Conservation (phyloP, 1,140 invertebrate genomes). For the Anadara kagoshimensis region DNA sequence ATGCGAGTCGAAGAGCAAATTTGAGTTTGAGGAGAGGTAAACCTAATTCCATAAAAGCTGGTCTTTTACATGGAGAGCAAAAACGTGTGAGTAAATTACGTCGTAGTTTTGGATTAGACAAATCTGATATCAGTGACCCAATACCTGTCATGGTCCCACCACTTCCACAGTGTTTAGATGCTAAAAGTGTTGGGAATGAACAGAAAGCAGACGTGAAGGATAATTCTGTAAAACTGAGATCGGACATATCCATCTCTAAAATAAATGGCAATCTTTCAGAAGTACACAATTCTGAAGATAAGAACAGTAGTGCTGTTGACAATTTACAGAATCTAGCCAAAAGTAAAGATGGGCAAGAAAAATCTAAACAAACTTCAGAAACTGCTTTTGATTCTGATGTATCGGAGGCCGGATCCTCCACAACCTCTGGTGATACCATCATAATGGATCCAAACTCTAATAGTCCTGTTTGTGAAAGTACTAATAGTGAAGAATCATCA, state of each 20-base stretch:
- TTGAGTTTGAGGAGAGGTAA: conserved; percentile 55
- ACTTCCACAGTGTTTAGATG: conserved; percentile 19
- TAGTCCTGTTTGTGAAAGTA: background rate
- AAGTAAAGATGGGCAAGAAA: background rate
- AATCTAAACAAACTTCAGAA: background rate
- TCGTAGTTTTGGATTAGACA: conserved; percentile 57
- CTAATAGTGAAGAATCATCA: background rate
- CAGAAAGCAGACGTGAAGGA: background rate
- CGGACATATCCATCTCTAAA: background rate
- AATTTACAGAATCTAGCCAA: background rate
- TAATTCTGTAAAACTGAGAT: background rate
- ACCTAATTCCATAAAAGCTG: conserved; percentile 64
- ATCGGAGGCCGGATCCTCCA: background rate
- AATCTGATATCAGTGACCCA: conserved; percentile 53
- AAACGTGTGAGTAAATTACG: conserved; percentile 49
- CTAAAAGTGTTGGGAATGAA: background rate
- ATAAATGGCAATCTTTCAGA: conserved; percentile 14
- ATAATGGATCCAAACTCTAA: background rate
- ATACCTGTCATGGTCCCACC: conserved; percentile 45
- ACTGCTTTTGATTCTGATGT: background rate
- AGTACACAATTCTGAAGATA: background rate
- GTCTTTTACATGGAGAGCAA: conserved; percentile 54
- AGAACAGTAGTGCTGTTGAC: background rate
- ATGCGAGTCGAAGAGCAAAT: conserved; percentile 13
- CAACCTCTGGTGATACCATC: background rate